Evolutionary conservation across 2,113 vertebrate species (phyloP), one percentile per base, ranked within the genome.

Genomic region (Psettodes erumei): DNA sequence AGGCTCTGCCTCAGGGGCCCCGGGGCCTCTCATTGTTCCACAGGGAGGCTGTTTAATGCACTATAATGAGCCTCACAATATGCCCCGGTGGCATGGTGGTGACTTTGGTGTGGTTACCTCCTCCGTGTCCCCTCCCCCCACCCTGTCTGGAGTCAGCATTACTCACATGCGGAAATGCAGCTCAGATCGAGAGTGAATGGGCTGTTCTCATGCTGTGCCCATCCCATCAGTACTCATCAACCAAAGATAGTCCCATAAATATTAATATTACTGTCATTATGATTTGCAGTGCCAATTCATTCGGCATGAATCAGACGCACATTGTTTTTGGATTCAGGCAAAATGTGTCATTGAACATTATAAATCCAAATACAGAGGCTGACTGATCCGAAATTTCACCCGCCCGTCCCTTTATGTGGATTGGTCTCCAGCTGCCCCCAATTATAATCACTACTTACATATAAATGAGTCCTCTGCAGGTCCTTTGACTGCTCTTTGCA

Each of bases 21-120:
- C 92, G n/a, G 75, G 77, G 93, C 93, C 93, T 92, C 92, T 93
- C 95, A 94, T 95, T 95, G 94, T 95, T 93, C 92, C 86, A 83
- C 91, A 88, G 92, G 94, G 91, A 88, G 50, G 90, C 93, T 94
- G 94, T 94, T 96, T 95, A 96, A 96, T 95, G 93, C 94, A 88
- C 90, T 90, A 93, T 96, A 96, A 96, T 95, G 95, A 95, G 93
- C 76, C 82, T 50, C 73, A 25, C 67, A 79, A 40, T 80, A 68
- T 63, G 65, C 86, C 78, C 85, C 67, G 67, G 82, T 88, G 86
- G 79, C 79, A 67, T 19, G 27, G 55, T 70, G 77, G 53, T 32
- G 71, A 65, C 71, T 77, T 75, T 81, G 71, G 77, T 82, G 75
- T 48, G 79, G 81, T 68, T 70, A 18, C 79, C 40, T 84, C 75